Evolutionary conservation across 2,113 vertebrate genomes (phyloP).

Genomic region (Nannobrachium achirus): DNA sequence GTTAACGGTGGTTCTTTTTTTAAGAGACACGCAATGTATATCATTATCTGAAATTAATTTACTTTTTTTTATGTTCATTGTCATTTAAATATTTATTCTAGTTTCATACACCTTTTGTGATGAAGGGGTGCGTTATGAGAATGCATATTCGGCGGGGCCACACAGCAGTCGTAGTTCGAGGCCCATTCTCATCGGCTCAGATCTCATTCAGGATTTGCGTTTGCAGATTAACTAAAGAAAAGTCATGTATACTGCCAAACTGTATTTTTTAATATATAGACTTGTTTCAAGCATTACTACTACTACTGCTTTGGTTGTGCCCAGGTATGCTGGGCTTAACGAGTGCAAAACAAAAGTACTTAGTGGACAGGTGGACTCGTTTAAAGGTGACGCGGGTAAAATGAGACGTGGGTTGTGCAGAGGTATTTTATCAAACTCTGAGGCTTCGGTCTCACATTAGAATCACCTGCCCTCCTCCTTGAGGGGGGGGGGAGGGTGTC

Average conservation of each 20-base stretch:
- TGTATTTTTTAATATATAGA: slow-evolving; percentile 18
- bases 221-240: slow-evolving; percentile 42
- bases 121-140: slow-evolving; percentile 51
- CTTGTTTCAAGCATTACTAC: slow-evolving; percentile 29
- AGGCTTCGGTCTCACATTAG: too few species aligned
- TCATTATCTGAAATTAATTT: slow-evolving; percentile 54
- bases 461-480: too few species aligned
- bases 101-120: slow-evolving; percentile 64
- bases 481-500: too few species aligned
- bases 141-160: slow-evolving; percentile 29
- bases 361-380: neutral
- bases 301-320: slow-evolving; percentile 27
- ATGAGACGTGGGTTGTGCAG: slow-evolving; percentile 2
- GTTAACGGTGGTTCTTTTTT: slow-evolving; percentile 58
- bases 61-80: slow-evolving; percentile 61
- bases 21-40: slow-evolving; percentile 49
- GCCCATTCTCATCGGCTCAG: slow-evolving; percentile 40
- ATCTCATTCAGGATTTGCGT: slow-evolving; percentile 12
- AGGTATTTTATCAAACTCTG: neutral
- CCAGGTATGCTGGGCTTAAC: slow-evolving; percentile 19
- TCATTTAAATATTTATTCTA: slow-evolving; percentile 73
- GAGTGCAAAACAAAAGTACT: slow-evolving; percentile 51
- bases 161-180: slow-evolving; percentile 11
- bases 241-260: slow-evolving; percentile 58
- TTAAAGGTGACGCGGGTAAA: neutral